phyloP scores from a whole-genome alignment of 1,140 invertebrate species.

The Drosophila athabasca region DNA sequence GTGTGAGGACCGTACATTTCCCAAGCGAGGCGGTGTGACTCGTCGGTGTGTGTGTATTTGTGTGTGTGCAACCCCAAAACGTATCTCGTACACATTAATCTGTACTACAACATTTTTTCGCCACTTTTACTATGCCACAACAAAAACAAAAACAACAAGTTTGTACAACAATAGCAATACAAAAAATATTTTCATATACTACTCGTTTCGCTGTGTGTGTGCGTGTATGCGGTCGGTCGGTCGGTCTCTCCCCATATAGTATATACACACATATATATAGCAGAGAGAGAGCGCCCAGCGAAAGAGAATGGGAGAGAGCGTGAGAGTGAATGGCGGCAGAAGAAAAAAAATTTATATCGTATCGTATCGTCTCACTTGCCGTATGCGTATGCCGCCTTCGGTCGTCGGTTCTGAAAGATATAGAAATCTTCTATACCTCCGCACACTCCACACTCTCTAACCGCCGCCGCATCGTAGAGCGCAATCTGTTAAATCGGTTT shows the following conservation, averaged over 20 bases:
- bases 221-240: conserved; percentile 8
- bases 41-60: conserved; percentile 4
- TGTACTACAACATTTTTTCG: conserved; percentile 68
- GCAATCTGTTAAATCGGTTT: conserved; percentile 52
- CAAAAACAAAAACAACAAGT: no score
- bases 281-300: neutral
- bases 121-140: conserved; percentile 54
- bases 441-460: conserved; percentile 11
- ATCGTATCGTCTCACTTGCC: conserved; percentile 55
- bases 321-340: conserved; percentile 35
- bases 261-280: conserved; percentile 29
- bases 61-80: conserved; percentile 49
- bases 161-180: conserved; percentile 51
- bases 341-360: conserved; percentile 54
- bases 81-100: conserved; percentile 41
- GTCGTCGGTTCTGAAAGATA: conserved; percentile 74
- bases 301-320: conserved; percentile 34
- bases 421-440: conserved; percentile 54
- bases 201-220: conserved; percentile 28
- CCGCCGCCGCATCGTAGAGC: conserved; percentile 22
- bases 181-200: conserved; percentile 36
- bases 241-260: conserved; percentile 45
- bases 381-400: conserved; percentile 80
- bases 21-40: no score
- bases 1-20: no score